Percentiles rank a stretch among this genome's conserved stretches.
Conservation (phyloP, 2,888 invertebrate species). For the Perizoma affinitatum region DNA sequence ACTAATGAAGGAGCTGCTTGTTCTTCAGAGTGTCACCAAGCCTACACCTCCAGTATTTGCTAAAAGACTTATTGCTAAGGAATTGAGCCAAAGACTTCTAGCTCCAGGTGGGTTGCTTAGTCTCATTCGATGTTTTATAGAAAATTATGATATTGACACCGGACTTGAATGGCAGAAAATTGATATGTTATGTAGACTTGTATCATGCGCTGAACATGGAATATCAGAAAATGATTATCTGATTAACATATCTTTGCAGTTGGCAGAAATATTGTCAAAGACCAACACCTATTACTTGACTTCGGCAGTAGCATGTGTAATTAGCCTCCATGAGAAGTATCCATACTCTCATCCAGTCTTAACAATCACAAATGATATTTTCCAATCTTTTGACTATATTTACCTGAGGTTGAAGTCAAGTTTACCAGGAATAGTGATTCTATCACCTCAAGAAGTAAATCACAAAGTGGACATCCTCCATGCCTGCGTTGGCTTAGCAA, state of each 20-base stretch:
- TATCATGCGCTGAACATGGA: conserved; percentile 80
- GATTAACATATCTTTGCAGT: conserved; percentile 79
- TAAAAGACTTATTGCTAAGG: conserved; percentile 83
- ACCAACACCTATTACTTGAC: conserved; percentile 71
- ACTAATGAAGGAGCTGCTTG: conserved; percentile 88
- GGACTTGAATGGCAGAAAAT: conserved; percentile 87
- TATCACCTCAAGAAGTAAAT: conserved; percentile 67
- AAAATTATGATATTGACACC: conserved; percentile 79
- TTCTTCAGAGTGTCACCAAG: conserved; percentile 82
- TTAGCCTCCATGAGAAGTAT: conserved; percentile 79
- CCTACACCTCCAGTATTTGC: conserved; percentile 86
- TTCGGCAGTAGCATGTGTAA: conserved; percentile 83
- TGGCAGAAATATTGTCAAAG: conserved; percentile 72
- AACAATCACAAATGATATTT: conserved; percentile 53
- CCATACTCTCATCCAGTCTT: conserved; percentile 63
- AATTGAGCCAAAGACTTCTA: conserved; percentile 84
- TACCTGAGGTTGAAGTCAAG: conserved; percentile 43
- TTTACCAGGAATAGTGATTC: conserved; percentile 66
- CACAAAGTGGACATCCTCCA: conserved; percentile 65
- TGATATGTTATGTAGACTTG: conserved; percentile 86
- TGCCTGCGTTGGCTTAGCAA: conserved; percentile 58
- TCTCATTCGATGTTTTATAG: conserved; percentile 86
- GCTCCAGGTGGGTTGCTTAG: conserved; percentile 86
- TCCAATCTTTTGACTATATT: conserved; percentile 58
- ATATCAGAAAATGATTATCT: conserved; percentile 77